phyloP scores from a whole-genome alignment of 2,888 invertebrate genomes.

The Blera fallax region DNA sequence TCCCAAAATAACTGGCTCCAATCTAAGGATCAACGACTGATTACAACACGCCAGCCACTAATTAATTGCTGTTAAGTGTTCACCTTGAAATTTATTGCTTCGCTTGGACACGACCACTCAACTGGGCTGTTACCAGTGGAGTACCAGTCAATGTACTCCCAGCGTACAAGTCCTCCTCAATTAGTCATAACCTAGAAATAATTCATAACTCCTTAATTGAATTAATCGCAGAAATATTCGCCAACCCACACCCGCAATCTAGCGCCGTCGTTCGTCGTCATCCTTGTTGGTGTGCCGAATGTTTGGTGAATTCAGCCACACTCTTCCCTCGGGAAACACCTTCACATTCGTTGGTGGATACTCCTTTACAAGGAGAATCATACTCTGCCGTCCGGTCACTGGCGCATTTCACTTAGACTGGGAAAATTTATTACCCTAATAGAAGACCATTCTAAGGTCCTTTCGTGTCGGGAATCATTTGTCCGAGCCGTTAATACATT shows the following conservation, averaged over 20 bases:
- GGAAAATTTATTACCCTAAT: constrained; percentile 73
- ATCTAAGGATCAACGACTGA: constrained; percentile 68
- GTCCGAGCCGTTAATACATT: constrained; percentile 74
- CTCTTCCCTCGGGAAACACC: constrained; percentile 23
- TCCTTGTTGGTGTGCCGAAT: background rate
- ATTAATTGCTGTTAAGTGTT: constrained; percentile 71
- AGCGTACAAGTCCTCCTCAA: constrained; percentile 52
- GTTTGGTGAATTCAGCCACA: background rate
- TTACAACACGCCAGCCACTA: constrained; percentile 68
- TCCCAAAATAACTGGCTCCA: constrained; percentile 43
- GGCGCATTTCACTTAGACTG: constrained; percentile 37
- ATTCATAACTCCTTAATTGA: constrained; percentile 72
- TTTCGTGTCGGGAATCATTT: constrained; percentile 75
- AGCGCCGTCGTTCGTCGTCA: background rate
- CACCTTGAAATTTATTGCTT: constrained; percentile 70
- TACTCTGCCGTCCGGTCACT: background rate
- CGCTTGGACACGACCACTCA: constrained; percentile 50
- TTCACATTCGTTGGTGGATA: background rate
- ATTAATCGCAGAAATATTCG: constrained; percentile 70
- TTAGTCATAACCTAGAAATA: constrained; percentile 72
- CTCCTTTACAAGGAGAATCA: background rate
- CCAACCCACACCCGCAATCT: constrained; percentile 37
- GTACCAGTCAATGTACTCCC: background rate
- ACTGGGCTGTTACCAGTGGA: constrained; percentile 5
- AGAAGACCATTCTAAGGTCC: constrained; percentile 73